A percentile compares a stretch with the other conserved stretches of the same genome.
phyloP scores from a whole-genome alignment of 2,888 invertebrate genomes.

The Oscheius sp. region DNA sequence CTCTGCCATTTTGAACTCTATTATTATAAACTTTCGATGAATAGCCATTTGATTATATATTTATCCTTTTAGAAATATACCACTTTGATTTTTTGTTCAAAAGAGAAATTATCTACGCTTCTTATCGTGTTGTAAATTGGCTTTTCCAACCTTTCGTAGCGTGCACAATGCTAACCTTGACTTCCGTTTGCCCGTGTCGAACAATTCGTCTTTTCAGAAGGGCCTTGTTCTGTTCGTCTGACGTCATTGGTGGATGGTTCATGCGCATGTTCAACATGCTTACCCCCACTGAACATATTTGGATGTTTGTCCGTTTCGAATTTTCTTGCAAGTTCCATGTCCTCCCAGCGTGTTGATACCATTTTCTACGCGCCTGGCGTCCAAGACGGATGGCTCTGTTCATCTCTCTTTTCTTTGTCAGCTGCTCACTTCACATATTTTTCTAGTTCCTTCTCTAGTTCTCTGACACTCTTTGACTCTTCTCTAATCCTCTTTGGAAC shows the following conservation, averaged over 20 bases:
- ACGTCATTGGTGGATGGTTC: constrained; percentile 16
- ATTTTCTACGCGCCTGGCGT: neutral
- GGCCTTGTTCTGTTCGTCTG: constrained; percentile 6
- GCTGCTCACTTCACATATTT: neutral
- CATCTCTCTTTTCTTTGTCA: neutral
- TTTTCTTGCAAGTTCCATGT: neutral
- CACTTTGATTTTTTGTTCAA: neutral
- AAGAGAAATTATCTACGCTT: neutral
- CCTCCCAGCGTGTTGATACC: too few relatives aligned
- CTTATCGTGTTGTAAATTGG: constrained; percentile 7
- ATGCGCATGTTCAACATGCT: neutral
- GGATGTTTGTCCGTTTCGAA: too few relatives aligned
- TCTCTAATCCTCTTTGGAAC: neutral
- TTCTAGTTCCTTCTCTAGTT: neutral
- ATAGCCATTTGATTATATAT: neutral
- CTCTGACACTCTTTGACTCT: neutral
- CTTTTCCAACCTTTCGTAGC: neutral
- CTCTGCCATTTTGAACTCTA: neutral
- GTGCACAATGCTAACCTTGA: constrained; percentile 18
- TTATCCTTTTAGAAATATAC: neutral
- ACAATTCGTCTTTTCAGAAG: constrained; percentile 9
- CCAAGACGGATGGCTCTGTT: neutral
- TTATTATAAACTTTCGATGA: neutral
- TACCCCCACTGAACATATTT: too few relatives aligned
- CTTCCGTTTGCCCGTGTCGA: neutral